Conservation (phyloP, 2,888 invertebrate species). For the Tinea pellionella region DNA sequence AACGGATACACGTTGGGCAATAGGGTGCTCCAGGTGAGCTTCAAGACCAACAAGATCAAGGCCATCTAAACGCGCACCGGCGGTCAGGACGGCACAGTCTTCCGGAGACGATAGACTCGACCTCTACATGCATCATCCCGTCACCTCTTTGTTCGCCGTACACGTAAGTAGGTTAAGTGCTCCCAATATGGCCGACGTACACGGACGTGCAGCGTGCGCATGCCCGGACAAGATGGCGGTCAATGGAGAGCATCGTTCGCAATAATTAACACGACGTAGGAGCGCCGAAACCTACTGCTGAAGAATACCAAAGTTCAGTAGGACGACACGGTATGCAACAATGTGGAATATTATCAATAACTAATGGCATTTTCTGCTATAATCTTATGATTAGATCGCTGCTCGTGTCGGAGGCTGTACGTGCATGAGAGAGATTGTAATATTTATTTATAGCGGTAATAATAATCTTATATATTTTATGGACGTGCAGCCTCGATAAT, state of each 20-base stretch:
- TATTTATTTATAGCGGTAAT: not conserved
- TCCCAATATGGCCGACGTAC: not conserved
- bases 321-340: conserved; percentile 20
- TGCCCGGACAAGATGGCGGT: not conserved
- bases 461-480: not conserved
- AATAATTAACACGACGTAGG: not conserved
- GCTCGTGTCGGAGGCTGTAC: not conserved
- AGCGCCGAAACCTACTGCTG: not conserved
- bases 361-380: too few relatives aligned
- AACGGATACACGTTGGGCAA: conserved; percentile 93
- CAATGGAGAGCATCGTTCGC: not conserved
- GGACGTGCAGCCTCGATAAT: not conserved
- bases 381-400: too few relatives aligned
- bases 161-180: conserved; percentile 53
- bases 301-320: not conserved
- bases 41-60: conserved; percentile 88
- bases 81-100: conserved; percentile 49
- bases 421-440: conserved; percentile 24
- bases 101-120: conserved; percentile 48
- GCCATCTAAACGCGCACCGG: conserved; percentile 68
- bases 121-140: not conserved
- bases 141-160: conserved; percentile 45
- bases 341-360: too few relatives aligned
- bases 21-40: conserved; percentile 92
- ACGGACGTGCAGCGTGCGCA: not conserved